phyloP scores from a whole-genome alignment of 1,140 invertebrate species.

The Drosophila busckii region DNA sequence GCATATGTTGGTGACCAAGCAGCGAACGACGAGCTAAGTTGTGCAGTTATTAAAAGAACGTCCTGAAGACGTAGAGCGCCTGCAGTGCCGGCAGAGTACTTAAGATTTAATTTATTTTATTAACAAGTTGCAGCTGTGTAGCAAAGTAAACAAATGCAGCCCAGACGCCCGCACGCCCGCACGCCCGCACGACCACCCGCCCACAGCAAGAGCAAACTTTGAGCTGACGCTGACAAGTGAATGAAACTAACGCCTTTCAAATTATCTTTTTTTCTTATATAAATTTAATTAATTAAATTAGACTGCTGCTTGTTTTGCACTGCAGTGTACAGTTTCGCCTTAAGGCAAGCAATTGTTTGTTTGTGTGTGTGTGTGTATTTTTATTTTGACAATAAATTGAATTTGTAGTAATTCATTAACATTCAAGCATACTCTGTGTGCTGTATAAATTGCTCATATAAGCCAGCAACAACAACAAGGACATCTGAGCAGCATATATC shows the following conservation, averaged over 20 bases:
- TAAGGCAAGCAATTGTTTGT: constrained; percentile 18
- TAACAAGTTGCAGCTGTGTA: constrained; percentile 35
- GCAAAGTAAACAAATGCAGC: too few species aligned
- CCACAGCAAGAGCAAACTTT: constrained; percentile 10
- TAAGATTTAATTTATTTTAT: constrained; percentile 56
- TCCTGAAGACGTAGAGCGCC: background rate
- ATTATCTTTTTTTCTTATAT: constrained; percentile 11
- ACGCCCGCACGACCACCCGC: too few species aligned
- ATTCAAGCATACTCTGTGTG: constrained; percentile 50
- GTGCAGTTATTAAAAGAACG: constrained; percentile 17
- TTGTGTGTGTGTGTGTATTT: constrained; percentile 5
- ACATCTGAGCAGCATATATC: constrained; percentile 48
- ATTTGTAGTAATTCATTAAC: constrained; percentile 71
- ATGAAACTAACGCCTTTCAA: constrained; percentile 22
- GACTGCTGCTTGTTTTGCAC: background rate
- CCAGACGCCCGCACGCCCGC: too few species aligned
- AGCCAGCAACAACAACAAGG: constrained; percentile 35
- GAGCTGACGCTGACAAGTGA: constrained; percentile 10
- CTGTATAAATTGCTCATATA: constrained; percentile 46
- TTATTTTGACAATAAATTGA: constrained; percentile 43
- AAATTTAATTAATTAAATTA: constrained; percentile 57
- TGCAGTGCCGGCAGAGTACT: constrained; percentile 12
- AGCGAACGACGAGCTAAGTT: constrained; percentile 3
- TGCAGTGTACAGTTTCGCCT: background rate
- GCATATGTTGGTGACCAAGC: too few species aligned